Evolutionary conservation across 2,113 vertebrate genomes (phyloP), one percentile per base, ranked within the genome.

Genomic region (Gnathonemus longibarbis): DNA sequence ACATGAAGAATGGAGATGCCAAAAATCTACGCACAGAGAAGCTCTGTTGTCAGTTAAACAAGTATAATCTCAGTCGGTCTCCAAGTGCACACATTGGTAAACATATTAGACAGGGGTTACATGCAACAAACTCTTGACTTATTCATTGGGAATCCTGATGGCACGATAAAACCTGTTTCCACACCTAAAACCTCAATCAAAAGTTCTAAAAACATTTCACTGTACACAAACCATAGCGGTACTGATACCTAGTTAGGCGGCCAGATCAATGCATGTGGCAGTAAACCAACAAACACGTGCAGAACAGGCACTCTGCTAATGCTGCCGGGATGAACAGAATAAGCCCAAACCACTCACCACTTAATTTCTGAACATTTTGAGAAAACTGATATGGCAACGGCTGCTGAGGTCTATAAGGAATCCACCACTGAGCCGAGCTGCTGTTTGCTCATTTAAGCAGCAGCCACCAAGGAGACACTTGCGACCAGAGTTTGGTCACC

Each of bases 1-100:
- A 48, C 2, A n/a, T 53, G 74, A 89, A 21, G 91, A 90, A 90
- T 56, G 46, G 86, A 50, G 21, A 70, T 31, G 88, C 42, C 45
- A 86, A 91, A 58, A 49, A 88, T 66, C 80, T 84, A 92, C 84
- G 86, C 91, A 90, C 48, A 89, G 66, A 39, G 88, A 87, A 89
- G 90, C 77, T 83, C 88, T 53, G 90, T 56, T 53, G 90, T 90
- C 90, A 90, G 84, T 58, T 46, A 49, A 84, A 84, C 45, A 84
- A 27, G 21, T 39, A 31, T 53, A 24, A 31, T 87, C 84, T 31
- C 46, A 27, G 53, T 87, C 49, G 8, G 70, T 87, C 48, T 50
- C 46, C 48, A 87, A 53, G n/a, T 46, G 45, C 49, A 87, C 84
- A 50, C 0, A 13, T 24, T 77, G 70, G 15, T 77, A 39, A 77